A percentile compares a stretch with the other conserved stretches of the same genome.
phyloP scores from a whole-genome alignment of 2,888 invertebrate genomes.

The Drosophila koepferae region DNA sequence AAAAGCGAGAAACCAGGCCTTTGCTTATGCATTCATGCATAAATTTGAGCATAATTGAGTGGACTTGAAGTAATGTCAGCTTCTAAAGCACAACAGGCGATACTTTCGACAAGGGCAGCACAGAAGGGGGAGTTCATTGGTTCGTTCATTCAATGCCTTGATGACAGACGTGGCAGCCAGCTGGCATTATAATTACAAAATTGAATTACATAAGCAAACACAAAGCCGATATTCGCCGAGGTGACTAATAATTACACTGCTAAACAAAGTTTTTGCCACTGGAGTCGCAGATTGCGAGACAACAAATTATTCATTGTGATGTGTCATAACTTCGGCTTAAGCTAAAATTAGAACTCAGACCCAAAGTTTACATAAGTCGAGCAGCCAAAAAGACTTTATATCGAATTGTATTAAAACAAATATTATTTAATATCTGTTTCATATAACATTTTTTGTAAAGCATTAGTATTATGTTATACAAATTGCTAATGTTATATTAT shows the following conservation, averaged over 20 bases:
- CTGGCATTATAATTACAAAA: constrained; percentile 30
- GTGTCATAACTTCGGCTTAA: neutral
- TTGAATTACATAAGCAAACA: constrained; percentile 2
- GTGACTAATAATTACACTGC: constrained; percentile 10
- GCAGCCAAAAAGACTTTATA: neutral
- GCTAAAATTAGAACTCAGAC: neutral
- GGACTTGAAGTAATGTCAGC: constrained; percentile 33
- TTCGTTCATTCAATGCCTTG: constrained; percentile 14
- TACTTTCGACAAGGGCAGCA: constrained; percentile 38
- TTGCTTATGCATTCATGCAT: constrained; percentile 49
- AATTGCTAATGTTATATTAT: too few species aligned
- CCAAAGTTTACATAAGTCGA: neutral
- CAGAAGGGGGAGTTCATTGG: neutral
- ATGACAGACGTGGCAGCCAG: constrained; percentile 7
- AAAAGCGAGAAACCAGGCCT: constrained; percentile 8
- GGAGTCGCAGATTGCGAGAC: neutral
- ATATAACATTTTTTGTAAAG: too few species aligned
- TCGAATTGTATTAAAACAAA: neutral
- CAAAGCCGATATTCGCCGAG: constrained; percentile 1
- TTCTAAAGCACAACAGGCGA: constrained; percentile 37
- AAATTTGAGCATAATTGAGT: constrained; percentile 56
- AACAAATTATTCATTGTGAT: neutral
- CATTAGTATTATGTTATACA: too few species aligned
- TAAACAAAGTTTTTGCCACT: neutral
- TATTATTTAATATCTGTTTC: neutral